Base-by-base conservation (phyloP, 53 echinoderm and acorn worm genomes). In the Apostichopus leukothele region DNA sequence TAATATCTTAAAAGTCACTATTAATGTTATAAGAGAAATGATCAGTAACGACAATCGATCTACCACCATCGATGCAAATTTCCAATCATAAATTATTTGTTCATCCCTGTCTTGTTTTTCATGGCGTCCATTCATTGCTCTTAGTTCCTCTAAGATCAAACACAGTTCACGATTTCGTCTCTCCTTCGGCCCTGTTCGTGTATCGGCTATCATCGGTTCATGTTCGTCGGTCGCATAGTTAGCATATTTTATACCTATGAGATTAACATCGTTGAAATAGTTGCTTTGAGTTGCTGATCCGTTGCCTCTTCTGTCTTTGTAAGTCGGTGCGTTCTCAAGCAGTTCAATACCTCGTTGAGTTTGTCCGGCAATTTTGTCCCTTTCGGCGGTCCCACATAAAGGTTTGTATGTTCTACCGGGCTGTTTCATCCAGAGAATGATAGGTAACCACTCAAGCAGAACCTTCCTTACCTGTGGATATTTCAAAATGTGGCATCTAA, bases 181-280 rank as follows among this genome's bases (percentile, higher is more conserved):
- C 75, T 84, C 74, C 74, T 57, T 57, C 3, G 90, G 83, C 25
- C 59, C 78, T 14, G 78, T 18, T 9, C 74, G 57, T 20, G 73
- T 80, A 53, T 92, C 92, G 86, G 79, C n/a, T 79, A 92, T 88
- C 92, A 92, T 92, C 3, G 92, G 92, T 14, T 93, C 93, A 54
- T 84, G 84, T 85, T 93, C 93, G 60, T 91, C 95, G 51, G 91
- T 90, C 4, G 96, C 94, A 75, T 96, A 96, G 87, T 94, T 94
- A 51, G 96, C 96, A 78, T 96, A 96, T 88, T 96, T 96, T 61
- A 96, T 94, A n/a, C 96, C 96, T 53, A 96, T 96, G 60, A 92
- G 91, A 67, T 94, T 93, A n/a, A 92, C 92, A 83, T 93, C 93
- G 89, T 96, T 96, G 71, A 95, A 90, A 86, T 94, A 96, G 50